Conservation (phyloP, 2,888 invertebrate species). For the Andrena dorsata region DNA sequence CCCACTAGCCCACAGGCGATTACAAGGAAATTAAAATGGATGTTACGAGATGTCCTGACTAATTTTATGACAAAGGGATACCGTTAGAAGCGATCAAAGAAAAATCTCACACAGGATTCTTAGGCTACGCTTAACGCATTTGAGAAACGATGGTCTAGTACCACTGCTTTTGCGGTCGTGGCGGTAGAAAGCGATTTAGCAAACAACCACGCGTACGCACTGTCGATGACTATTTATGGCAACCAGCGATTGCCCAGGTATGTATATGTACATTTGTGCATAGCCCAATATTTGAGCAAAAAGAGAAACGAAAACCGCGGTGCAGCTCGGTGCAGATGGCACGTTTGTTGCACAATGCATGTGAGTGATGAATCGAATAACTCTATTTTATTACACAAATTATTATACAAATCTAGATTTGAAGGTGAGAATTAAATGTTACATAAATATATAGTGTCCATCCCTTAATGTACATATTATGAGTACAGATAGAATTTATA, state of each 20-base stretch:
- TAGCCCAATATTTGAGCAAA: constrained; percentile 28
- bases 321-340: background rate
- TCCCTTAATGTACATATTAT: too few relatives aligned
- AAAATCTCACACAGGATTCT: background rate
- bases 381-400: background rate
- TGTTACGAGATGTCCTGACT: background rate
- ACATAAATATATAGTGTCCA: too few relatives aligned
- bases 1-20: too few relatives aligned
- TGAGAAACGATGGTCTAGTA: constrained; percentile 29
- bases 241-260: constrained; percentile 32
- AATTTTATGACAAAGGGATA: too few relatives aligned
- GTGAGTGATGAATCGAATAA: background rate
- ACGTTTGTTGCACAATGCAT: constrained; percentile 2
- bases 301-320: constrained; percentile 31
- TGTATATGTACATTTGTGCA: constrained; percentile 21
- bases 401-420: too few relatives aligned
- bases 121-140: constrained; percentile 36
- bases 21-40: background rate
- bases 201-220: constrained; percentile 53
- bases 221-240: constrained; percentile 50
- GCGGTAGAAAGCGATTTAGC: constrained; percentile 65
- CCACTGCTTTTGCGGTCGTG: constrained; percentile 58
- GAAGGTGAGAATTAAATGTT: too few relatives aligned
- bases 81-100: background rate
- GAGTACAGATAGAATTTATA: too few relatives aligned